phyloP scores from a whole-genome alignment of 2,797 vertebrate genomes.

The Vultur gryphus region DNA sequence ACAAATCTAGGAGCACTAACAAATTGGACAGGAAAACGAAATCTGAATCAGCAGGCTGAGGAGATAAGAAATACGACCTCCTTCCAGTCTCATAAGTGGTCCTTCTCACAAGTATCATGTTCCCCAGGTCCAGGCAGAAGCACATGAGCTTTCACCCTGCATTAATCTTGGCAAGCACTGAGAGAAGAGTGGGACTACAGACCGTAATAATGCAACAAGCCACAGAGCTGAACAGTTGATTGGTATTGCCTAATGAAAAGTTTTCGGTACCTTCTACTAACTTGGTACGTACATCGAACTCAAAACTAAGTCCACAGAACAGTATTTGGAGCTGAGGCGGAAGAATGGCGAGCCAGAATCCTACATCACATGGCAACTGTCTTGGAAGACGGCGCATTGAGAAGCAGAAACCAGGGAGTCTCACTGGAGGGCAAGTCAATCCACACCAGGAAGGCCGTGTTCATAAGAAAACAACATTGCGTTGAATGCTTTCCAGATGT shows the following conservation, averaged over 20 bases:
- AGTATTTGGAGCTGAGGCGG: not conserved
- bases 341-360: not conserved
- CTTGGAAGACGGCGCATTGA: not conserved
- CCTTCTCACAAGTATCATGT: not conserved
- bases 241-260: rapidly evolving
- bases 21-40: not conserved
- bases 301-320: not conserved
- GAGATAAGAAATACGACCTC: not conserved
- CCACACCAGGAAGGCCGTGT: not conserved
- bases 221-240: not conserved
- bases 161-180: not conserved
- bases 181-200: not conserved
- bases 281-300: not conserved
- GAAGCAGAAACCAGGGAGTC: not conserved
- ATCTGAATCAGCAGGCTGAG: not conserved
- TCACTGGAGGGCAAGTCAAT: not conserved
- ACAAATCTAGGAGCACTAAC: not conserved
- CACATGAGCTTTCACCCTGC: not conserved
- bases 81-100: not conserved
- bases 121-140: not conserved
- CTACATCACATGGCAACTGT: not conserved
- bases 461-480: not conserved
- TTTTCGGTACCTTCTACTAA: not conserved
- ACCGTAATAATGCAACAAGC: not conserved
- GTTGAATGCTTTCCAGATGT: not conserved